A percentile compares a stretch with the other conserved stretches of the same genome.
Evolutionary conservation across 2,113 vertebrate genomes (phyloP).

Genomic region (Channa argus): DNA sequence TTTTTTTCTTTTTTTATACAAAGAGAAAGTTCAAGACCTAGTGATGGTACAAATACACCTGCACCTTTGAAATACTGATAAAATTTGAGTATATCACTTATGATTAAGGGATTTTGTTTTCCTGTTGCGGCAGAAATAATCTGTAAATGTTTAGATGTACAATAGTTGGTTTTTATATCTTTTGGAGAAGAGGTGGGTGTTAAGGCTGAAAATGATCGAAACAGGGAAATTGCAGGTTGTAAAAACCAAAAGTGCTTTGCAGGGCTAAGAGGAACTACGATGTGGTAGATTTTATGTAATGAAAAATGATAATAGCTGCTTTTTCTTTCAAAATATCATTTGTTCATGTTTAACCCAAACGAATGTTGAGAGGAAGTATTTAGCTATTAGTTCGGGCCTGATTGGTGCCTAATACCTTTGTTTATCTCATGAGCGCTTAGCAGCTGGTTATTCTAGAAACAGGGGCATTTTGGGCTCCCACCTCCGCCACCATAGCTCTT

Average conservation of each 20-base stretch:
- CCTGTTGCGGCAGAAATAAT: no score
- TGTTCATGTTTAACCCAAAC: not conserved
- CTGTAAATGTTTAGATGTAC: no score
- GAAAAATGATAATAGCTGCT: no score
- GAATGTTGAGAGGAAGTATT: conserved; percentile 48
- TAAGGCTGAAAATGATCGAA: no score
- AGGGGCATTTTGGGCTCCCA: conserved; percentile 5
- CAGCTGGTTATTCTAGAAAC: conserved; percentile 49
- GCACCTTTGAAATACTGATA: conserved; percentile 5
- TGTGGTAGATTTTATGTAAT: no score
- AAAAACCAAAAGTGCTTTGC: no score
- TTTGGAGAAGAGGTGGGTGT: not conserved
- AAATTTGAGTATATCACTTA: no score
- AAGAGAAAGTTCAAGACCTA: not conserved
- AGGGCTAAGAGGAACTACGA: no score
- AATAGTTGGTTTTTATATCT: not conserved
- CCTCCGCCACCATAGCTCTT: not conserved
- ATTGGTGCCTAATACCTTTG: conserved; percentile 45
- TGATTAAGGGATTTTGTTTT: no score
- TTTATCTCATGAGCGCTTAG: conserved; percentile 49
- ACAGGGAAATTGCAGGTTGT: no score
- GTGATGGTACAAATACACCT: not conserved
- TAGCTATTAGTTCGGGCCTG: conserved; percentile 35
- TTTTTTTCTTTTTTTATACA: no score
- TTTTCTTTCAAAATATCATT: no score